phyloP scores from a whole-genome alignment of 2,888 invertebrate species.

The Proisotoma minuta region DNA sequence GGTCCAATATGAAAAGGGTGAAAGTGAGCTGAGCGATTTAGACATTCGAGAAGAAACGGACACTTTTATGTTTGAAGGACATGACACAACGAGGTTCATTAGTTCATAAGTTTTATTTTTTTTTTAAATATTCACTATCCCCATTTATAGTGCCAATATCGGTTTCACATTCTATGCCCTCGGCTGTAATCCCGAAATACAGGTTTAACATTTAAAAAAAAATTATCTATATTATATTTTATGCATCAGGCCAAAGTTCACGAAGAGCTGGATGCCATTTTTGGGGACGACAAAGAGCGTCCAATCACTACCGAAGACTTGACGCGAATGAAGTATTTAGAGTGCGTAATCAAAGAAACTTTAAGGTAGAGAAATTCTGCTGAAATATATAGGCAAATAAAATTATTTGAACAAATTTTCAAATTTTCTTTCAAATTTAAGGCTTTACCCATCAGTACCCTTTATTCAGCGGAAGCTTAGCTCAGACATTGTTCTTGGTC shows the following conservation, averaged over 20 bases:
- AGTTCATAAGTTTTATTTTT: too few relatives aligned
- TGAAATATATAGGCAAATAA: too few relatives aligned
- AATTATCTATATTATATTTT: not conserved
- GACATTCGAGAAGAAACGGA: constrained; percentile 52
- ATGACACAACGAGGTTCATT: constrained; percentile 48
- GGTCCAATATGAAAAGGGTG: constrained; percentile 52
- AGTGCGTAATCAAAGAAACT: constrained; percentile 52
- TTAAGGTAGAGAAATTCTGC: too few relatives aligned
- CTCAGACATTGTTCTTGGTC: not conserved
- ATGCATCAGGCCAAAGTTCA: constrained; percentile 12
- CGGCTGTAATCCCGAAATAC: constrained; percentile 39
- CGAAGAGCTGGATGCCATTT: constrained; percentile 11
- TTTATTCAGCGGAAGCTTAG: not conserved
- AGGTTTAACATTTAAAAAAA: constrained; percentile 11
- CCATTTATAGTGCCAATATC: too few relatives aligned
- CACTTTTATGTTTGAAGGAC: constrained; percentile 49
- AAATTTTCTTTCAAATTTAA: too few relatives aligned
- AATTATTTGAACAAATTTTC: too few relatives aligned
- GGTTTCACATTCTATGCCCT: constrained; percentile 43
- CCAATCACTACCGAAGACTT: constrained; percentile 53
- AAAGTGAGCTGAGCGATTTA: constrained; percentile 48
- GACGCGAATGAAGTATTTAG: constrained; percentile 50
- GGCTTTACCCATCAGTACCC: not conserved
- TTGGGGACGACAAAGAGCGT: constrained; percentile 47
- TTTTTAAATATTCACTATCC: too few relatives aligned